Base-by-base conservation (phyloP, 2,113 vertebrate genomes). In the Bos javanicus region DNA sequence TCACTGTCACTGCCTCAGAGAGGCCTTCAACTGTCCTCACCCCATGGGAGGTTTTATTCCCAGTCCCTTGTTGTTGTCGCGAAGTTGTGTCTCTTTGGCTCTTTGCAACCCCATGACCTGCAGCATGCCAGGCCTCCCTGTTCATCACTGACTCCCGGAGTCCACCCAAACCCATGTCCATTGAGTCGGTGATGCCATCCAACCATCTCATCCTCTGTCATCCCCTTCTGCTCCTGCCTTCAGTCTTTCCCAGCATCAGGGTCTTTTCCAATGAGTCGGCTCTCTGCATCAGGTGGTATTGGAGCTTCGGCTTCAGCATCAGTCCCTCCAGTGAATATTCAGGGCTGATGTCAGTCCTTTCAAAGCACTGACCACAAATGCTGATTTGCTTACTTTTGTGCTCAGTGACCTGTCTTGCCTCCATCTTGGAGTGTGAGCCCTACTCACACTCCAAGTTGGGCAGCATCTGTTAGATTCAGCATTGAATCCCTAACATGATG, bases 131-230 rank as follows among this genome's bases (percentile, higher is more conserved):
- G 71, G 71, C 39, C 23, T 43, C 39, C 71, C 6, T 15, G 23
- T 76, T 39, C 39, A 26, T 76, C 71, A 76, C 39, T 0, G 0
- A 43, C 1, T 43, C 71, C 71, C 1, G 0, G 36, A 43, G 12
- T 26, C 39, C 39, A 25, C 10, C 39, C 71, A 76, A 43, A 76
- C 71, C 1, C 36, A 43, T 76, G 71, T 76, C 36, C 71, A 25
- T 76, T 26, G 36, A 76, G 71, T 43, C 23, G 0, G 71, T 43
- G 71, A 74, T 26, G 36, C 36, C 36, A 74, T 74, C 71, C 71
- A 43, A 14, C 36, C 36, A 26, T 25, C 71, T 76, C 36, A 14
- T 43, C 11, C 36, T 76, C 71, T 43, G 71, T 25, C 21, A 6
- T 4, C 36, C 71, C 23, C 71, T 76, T 76, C 71, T 76, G 23